These are phyloP conservation scores for Ovibos moschatus DNA, from an alignment of 2,113 vertebrate species.

Conservation along the genomic window DNA sequence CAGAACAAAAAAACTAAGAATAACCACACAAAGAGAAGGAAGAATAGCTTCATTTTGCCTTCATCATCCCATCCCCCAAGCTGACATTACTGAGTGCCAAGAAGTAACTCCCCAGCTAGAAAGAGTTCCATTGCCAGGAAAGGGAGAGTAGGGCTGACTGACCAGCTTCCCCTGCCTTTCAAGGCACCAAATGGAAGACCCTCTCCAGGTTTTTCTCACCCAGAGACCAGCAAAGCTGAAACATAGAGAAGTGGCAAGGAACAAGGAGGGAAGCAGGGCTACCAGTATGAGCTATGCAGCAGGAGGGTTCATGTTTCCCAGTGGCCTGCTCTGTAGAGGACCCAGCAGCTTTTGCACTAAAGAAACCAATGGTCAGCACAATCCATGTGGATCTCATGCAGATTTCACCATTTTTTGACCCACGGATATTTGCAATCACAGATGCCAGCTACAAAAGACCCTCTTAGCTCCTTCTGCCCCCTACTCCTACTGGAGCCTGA, in stretches of 20 bases:
- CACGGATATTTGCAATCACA: background rate
- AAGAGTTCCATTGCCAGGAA: background rate
- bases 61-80: background rate
- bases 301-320: background rate
- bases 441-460: background rate
- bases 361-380: background rate
- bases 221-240: background rate
- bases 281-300: background rate
- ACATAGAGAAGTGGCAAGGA: background rate
- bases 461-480: background rate
- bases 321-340: background rate
- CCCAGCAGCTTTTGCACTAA: background rate
- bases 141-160: background rate
- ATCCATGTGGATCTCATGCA: background rate
- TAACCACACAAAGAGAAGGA: background rate
- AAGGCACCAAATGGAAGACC: background rate
- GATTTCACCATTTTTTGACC: background rate
- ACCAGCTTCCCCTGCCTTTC: background rate
- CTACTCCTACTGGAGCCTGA: background rate
- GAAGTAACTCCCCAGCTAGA: background rate
- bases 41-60: background rate
- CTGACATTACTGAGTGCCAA: background rate
- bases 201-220: background rate
- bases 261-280: background rate
- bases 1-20: background rate